phyloP scores from a whole-genome alignment of 2,888 invertebrate species.

The Adineta ricciae region DNA sequence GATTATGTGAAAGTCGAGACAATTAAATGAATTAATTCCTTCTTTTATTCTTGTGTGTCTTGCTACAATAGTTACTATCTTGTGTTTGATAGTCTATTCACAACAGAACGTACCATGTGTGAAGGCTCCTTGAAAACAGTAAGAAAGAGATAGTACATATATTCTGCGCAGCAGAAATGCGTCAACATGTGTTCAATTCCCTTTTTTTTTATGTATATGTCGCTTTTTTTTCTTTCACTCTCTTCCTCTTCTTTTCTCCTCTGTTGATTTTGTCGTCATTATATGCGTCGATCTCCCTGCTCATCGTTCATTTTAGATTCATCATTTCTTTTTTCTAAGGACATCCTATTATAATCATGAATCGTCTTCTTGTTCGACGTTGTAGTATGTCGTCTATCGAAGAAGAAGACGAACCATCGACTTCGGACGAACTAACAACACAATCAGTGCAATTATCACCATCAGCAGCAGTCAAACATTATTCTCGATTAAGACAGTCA shows the following conservation, averaged over 20 bases:
- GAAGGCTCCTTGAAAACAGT: neutral
- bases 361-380: constrained; percentile 12
- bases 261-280: neutral
- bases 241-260: neutral
- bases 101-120: neutral
- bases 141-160: neutral
- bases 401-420: constrained; percentile 10
- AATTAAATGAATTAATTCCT: neutral
- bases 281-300: neutral
- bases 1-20: neutral
- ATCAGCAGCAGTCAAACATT: neutral
- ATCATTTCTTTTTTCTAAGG: neutral
- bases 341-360: neutral
- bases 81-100: neutral
- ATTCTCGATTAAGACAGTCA: neutral
- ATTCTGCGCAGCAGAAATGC: neutral
- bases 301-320: neutral
- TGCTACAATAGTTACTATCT: neutral
- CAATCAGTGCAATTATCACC: neutral
- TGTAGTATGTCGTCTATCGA: constrained; percentile 15
- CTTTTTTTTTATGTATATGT: neutral
- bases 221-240: neutral
- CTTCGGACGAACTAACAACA: neutral
- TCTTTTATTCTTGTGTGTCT: neutral
- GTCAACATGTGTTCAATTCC: constrained; percentile 21